These are phyloP conservation scores for Morpho achilles DNA, from an alignment of 2,888 invertebrate species.

Conservation along the genomic window DNA sequence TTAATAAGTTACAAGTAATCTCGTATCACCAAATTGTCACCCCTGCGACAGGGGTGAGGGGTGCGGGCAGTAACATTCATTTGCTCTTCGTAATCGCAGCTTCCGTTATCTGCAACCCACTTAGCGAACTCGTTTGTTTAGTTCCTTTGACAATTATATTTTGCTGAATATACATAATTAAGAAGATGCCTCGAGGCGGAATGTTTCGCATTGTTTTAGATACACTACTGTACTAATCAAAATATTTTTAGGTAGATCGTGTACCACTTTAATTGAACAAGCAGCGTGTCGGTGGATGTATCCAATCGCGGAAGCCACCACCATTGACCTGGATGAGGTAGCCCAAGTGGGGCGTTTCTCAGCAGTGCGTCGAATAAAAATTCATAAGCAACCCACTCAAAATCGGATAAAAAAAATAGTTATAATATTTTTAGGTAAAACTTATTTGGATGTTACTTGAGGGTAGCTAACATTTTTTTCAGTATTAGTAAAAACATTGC, in stretches of 20 bases:
- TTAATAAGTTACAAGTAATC: background rate
- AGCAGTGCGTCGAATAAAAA: no score
- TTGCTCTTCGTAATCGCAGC: conserved; percentile 55
- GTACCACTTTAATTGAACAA: no score
- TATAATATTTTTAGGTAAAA: background rate
- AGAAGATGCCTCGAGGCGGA: conserved; percentile 25
- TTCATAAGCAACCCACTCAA: no score
- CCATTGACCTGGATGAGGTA: no score
- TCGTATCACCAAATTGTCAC: conserved; percentile 27
- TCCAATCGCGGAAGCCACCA: no score
- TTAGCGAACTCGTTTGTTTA: conserved; percentile 46
- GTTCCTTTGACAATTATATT: conserved; percentile 32
- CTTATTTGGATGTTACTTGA: background rate
- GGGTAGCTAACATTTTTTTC: no score
- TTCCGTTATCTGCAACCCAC: conserved; percentile 61
- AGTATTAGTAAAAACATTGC: no score
- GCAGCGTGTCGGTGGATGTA: no score
- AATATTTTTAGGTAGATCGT: background rate
- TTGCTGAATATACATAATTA: conserved; percentile 29
- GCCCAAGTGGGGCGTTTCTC: no score
- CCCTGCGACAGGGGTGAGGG: conserved; percentile 40
- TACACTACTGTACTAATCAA: conserved; percentile 1
- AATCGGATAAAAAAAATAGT: no score
- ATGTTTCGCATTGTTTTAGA: conserved; percentile 24
- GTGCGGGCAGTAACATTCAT: conserved; percentile 50